phyloP scores from a whole-genome alignment of 2,797 vertebrate genomes.

The Oophaga sylvatica region DNA sequence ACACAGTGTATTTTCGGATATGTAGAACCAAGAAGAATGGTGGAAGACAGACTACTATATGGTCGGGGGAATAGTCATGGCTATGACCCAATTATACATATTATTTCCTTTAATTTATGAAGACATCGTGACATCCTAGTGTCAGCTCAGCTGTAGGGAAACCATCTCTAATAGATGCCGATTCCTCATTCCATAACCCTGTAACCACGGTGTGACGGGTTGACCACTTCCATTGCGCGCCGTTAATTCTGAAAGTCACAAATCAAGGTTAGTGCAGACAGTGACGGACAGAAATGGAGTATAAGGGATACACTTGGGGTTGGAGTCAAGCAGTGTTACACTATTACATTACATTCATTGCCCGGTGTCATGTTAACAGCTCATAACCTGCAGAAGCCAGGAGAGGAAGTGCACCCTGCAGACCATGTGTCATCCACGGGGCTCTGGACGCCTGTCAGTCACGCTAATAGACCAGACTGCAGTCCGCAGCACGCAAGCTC shows the following conservation, averaged over 20 bases:
- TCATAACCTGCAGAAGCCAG: background rate
- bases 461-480: slow-evolving; percentile 14
- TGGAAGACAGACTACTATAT: no score
- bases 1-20: no score
- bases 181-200: background rate
- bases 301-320: background rate
- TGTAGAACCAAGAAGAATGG: no score
- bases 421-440: slow-evolving; percentile 3
- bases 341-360: slow-evolving; percentile 11
- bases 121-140: no score
- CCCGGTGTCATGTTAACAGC: background rate
- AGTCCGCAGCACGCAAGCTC: background rate
- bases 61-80: no score
- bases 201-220: no score
- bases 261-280: background rate
- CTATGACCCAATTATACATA: no score
- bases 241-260: background rate
- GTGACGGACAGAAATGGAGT: slow-evolving; percentile 7
- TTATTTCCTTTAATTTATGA: no score
- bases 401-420: background rate
- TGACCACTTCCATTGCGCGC: background rate
- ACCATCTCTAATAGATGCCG: background rate
- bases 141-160: background rate
- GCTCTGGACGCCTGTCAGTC: background rate
- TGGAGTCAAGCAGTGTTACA: slow-evolving; percentile 1